These are phyloP conservation scores for Actinia tenebrosa DNA, from an alignment of 64 coral and sea anemone species.

Conservation along the genomic window DNA sequence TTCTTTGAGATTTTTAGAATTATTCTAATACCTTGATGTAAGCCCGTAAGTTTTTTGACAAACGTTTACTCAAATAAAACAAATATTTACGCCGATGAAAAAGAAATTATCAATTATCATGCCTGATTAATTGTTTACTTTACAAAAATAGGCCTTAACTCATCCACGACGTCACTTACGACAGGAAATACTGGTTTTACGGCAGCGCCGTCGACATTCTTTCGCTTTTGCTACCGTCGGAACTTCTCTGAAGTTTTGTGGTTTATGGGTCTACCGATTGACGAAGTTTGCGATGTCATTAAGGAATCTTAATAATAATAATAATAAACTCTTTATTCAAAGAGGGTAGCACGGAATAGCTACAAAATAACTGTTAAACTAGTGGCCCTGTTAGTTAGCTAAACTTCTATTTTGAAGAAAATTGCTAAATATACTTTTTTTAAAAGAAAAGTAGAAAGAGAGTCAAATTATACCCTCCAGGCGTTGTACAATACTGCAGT, in stretches of 20 bases:
- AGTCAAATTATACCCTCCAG: no score
- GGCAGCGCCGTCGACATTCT: neutral
- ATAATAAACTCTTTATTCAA: no score
- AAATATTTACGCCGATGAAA: neutral
- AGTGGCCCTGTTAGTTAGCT: no score
- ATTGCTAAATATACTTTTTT: neutral
- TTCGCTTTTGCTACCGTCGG: neutral
- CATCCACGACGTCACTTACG: conserved; percentile 4
- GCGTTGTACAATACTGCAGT: no score
- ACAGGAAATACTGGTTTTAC: neutral
- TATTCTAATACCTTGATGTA: no score
- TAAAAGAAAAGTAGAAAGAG: neutral
- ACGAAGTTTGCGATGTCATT: neutral
- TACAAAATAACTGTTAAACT: no score
- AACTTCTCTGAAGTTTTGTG: neutral
- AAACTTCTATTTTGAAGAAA: neutral
- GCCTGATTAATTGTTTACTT: neutral
- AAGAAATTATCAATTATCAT: neutral
- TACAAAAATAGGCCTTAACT: neutral
- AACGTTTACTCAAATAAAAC: neutral
- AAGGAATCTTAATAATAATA: neutral
- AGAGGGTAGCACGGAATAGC: no score
- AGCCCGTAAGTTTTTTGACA: neutral
- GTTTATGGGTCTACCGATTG: neutral
- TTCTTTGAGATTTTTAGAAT: no score